phyloP scores from a whole-genome alignment of 1,140 invertebrate genomes.

The Acyrthosiphon pisum region DNA sequence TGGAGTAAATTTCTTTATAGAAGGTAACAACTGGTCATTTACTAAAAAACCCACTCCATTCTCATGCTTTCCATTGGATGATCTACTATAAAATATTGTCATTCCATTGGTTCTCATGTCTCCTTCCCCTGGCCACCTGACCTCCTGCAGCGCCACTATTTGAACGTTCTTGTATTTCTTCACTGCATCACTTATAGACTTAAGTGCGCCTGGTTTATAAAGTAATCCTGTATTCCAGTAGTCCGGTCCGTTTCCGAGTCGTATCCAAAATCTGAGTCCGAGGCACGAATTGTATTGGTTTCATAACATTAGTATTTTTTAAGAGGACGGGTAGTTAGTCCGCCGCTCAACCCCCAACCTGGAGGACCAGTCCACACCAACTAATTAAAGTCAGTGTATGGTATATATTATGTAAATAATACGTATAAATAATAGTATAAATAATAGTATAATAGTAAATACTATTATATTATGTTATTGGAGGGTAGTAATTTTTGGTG shows the following conservation, averaged over 20 bases:
- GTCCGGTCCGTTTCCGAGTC: slow-evolving; percentile 20
- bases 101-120: slow-evolving; percentile 8
- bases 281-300: slow-evolving; percentile 12
- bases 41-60: slow-evolving; percentile 26
- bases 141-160: slow-evolving; percentile 23
- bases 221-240: slow-evolving; percentile 2
- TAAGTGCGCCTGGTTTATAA: slow-evolving; percentile 31
- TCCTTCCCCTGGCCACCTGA: slow-evolving; percentile 8
- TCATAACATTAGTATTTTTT: no score
- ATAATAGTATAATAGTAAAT: no score
- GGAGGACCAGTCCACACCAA: no score
- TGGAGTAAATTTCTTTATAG: slow-evolving; percentile 41
- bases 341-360: no score
- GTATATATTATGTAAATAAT: no score
- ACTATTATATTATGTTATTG: no score
- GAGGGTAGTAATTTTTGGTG: no score
- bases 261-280: slow-evolving; percentile 20
- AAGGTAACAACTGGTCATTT: slow-evolving; percentile 16
- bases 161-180: slow-evolving; percentile 36
- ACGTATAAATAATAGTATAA: no score
- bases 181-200: slow-evolving; percentile 18
- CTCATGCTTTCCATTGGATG: slow-evolving; percentile 26
- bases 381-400: no score
- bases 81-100: neutral
- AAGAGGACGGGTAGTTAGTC: no score